phyloP scores from a whole-genome alignment of 1,140 invertebrate species.

The Lepidurus arcticus region DNA sequence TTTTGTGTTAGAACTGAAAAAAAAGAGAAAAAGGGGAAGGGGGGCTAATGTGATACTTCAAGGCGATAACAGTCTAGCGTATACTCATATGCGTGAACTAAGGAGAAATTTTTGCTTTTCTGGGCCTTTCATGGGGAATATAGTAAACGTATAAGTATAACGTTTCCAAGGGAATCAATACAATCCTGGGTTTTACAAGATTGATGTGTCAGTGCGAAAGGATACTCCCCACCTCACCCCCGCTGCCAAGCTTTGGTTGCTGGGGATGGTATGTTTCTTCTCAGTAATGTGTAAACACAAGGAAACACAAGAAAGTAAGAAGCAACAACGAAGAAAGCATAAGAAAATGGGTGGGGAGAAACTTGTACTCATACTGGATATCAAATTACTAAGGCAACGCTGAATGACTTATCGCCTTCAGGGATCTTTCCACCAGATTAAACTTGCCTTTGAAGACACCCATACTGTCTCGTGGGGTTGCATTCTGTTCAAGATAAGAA shows the following conservation, averaged over 20 bases:
- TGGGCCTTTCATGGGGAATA: background rate
- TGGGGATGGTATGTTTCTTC: background rate
- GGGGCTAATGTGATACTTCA: background rate
- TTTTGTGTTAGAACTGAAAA: constrained; percentile 8
- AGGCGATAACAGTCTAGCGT: background rate
- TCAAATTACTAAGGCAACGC: background rate
- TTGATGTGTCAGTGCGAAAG: background rate
- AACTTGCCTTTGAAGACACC: background rate
- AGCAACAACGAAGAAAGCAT: background rate
- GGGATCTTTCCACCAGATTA: background rate
- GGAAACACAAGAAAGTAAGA: background rate
- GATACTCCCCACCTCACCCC: background rate
- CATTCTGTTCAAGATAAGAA: background rate
- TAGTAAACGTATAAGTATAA: background rate
- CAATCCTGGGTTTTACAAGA: background rate
- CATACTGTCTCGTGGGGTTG: background rate
- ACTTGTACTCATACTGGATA: background rate
- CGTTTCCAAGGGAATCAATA: background rate
- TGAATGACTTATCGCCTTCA: constrained; percentile 4
- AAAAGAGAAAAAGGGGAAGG: background rate
- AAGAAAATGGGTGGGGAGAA: background rate
- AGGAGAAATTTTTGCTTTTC: background rate
- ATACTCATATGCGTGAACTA: background rate
- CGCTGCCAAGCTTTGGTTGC: background rate
- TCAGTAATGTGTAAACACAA: background rate